Conservation (phyloP, 2,888 invertebrate genomes). For the Acronicta alni region DNA sequence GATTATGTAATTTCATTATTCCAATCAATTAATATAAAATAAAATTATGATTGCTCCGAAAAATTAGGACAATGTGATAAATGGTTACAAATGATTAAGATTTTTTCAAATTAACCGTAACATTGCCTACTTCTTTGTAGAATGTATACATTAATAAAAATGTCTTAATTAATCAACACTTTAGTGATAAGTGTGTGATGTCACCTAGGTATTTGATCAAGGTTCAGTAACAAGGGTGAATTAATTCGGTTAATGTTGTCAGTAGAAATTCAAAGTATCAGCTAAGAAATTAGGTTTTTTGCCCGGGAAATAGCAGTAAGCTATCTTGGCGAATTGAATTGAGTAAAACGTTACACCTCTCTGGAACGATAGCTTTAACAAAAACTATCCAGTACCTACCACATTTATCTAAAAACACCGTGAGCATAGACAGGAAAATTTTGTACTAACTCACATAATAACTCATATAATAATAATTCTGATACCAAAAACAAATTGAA, state of each 20-base stretch:
- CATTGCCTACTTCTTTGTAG: conserved; percentile 24
- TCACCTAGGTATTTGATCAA: conserved; percentile 1
- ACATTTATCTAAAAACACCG: no score
- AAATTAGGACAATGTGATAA: conserved; percentile 32
- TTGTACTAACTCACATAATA: no score
- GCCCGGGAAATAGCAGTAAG: no score
- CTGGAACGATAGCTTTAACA: no score
- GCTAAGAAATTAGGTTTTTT: no score
- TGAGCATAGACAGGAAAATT: no score
- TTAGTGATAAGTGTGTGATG: conserved; percentile 14
- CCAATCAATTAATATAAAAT: conserved; percentile 25
- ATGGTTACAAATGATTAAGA: conserved; percentile 42
- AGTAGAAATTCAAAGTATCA: no score
- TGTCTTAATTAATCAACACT: conserved; percentile 25
- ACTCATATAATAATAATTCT: not conserved
- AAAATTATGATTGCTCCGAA: conserved; percentile 35
- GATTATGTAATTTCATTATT: conserved; percentile 23
- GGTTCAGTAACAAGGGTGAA: conserved; percentile 11
- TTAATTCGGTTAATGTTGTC: not conserved
- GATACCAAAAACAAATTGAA: not conserved
- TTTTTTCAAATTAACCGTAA: conserved; percentile 44
- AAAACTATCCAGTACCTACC: no score
- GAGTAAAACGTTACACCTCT: no score
- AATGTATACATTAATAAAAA: conserved; percentile 24
- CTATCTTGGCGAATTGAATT: not conserved